Evolutionary conservation across 2,888 invertebrate species (phyloP), one percentile per base, ranked within the genome.

Genomic region (Margaritifera margaritifera): DNA sequence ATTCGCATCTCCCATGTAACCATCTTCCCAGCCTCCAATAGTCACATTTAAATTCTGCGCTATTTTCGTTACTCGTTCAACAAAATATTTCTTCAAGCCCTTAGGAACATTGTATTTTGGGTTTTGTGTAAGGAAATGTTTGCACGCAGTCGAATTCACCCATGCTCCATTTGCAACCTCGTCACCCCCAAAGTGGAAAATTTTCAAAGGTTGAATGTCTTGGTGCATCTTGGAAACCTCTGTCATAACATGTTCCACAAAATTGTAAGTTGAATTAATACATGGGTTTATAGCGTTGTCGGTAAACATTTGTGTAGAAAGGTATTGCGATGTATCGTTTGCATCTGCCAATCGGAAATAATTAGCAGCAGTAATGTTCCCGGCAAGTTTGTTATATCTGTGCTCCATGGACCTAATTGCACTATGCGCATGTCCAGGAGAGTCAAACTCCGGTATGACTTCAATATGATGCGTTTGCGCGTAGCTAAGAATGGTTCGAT

Each of bases 391-490:
- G 19, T 64, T 51, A 1, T 62, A 62, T 15, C 74, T 50, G 20
- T 68, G 62, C 22, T 63, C 67, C 78, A 79, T 77, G 24, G 78
- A 64, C 31, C 75, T 78, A 65, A 85, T 77, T 53, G 84, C 79
- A 11, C 84, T 79, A 25, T 71, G 78, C 8, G 77, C 67, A 66
- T 84, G 81, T 18, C 84, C 87, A 4, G 88, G 88, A 82, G 84
- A 84, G 66, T 88, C 88, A 31, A 88, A 74, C 74, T 88, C 88
- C 19, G 88, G 88, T 20, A 86, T 81, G 8, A 88, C 83, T 70
- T 83, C 80, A 53, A 89, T 84, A 64, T 86, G 83, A 19, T 77
- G 80, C 6, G 65, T 66, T 6, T 73, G 68, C 54, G 89, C 89
- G 64, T 83, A 82, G 6, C 58, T 58, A 22, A 89, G 78, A 18